Evolutionary conservation across 37 sponge, comb jelly and placozoan genomes (phyloP).

Genomic region (Spongia lamella): DNA sequence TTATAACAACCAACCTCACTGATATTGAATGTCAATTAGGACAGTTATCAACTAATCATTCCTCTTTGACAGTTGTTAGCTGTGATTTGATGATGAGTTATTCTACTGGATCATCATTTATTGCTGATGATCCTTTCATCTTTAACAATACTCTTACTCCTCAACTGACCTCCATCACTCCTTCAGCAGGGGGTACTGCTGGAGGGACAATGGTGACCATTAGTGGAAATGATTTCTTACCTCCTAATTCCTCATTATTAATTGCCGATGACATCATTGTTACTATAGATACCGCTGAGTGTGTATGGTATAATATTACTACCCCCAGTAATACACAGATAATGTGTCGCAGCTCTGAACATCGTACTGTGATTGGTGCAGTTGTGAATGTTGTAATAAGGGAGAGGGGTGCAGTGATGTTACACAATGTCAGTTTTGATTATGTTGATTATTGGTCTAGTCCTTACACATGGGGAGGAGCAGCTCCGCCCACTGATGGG

Average conservation of each 20-base stretch:
- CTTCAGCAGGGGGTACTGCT: constrained; percentile 75
- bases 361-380: constrained; percentile 51
- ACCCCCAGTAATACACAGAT: constrained; percentile 45
- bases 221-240: constrained; percentile 61
- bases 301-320: constrained; percentile 33
- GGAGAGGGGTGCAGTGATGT: constrained; percentile 51
- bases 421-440: constrained; percentile 10
- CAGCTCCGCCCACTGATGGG: constrained; percentile 52
- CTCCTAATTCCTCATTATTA: background rate
- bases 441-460: constrained; percentile 89
- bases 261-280: constrained; percentile 30
- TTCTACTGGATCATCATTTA: background rate
- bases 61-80: background rate
- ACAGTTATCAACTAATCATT: background rate
- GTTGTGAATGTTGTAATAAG: constrained; percentile 57
- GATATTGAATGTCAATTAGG: constrained; percentile 34
- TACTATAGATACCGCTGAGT: constrained; percentile 62
- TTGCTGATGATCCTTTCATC: constrained; percentile 21
- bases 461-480: constrained; percentile 79
- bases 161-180: constrained; percentile 46
- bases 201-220: constrained; percentile 88
- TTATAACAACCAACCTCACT: constrained; percentile 14
- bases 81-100: constrained; percentile 5
- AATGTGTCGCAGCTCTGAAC: constrained; percentile 61
- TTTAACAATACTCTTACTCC: constrained; percentile 60